Evolutionary conservation across 2,888 invertebrate genomes (phyloP), one percentile per base, ranked within the genome.

Genomic region (Agonum fuliginosum): DNA sequence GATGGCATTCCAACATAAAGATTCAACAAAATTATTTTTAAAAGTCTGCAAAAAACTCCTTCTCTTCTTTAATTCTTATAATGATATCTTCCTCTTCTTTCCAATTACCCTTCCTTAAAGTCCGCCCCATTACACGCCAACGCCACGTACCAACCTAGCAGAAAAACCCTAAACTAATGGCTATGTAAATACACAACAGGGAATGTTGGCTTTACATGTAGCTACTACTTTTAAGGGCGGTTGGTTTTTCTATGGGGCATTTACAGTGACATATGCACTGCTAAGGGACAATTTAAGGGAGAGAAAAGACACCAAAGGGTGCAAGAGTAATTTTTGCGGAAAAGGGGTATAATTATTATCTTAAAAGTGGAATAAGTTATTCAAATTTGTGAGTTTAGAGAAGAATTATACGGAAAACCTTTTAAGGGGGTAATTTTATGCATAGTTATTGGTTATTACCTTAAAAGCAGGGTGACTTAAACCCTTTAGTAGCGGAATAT

Each of bases 151-250:
- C 24, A 70, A 70, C 46, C 46, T 46, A 43, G 24, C 70, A 46
- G 20, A 70, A 70, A 70, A 70, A 43, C 73, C 73, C 73, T 54
- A 24, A 19, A 4, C 70, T 70, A 73, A 73, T 73, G 73, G 73
- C 54, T 73, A 73, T 73, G 73, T 73, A 73, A 73, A 73, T 73
- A 48, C 17, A 12, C 48, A 17, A 12, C 22, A 54, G 24, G 48
- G 48, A 34, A 46, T 24, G 58, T 17, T 30, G 30, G 62, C 30
- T 62, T 27, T 62, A 34, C 34, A 62, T 62, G 62, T 62, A 34
- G 34, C 62, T 62, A 62, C 34, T 62, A 62, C 62, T 62, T 69
- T 41, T 20, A 67, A 12, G 67, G 37, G 67, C 41, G 67, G 17
- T 10, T 69, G 37, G 22, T 19, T n/a, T 34, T n/a, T 62, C 22